Percentiles rank a stretch among this genome's conserved stretches.
Evolutionary conservation across 2,113 vertebrate species (phyloP).

Genomic region (Poicephalus gulielmi): DNA sequence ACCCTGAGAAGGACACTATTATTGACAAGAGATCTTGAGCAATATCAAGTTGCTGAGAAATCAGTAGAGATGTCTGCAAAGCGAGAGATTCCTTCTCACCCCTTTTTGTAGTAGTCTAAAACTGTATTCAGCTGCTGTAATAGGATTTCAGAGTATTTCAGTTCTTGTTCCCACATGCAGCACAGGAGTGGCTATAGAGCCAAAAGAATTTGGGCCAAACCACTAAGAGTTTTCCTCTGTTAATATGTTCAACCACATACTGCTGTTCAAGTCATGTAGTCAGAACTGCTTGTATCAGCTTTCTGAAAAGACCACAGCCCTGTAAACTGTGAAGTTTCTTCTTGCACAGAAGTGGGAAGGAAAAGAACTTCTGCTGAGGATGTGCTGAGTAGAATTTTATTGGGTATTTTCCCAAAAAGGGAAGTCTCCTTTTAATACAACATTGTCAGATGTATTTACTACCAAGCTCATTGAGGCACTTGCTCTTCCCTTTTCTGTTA

Average conservation of each 20-base stretch:
- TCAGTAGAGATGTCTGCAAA: not conserved
- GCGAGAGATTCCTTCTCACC: not conserved
- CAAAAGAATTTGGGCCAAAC: slow-evolving; percentile 28
- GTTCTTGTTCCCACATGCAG: not conserved
- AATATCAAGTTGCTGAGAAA: not conserved
- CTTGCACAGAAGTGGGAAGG: not conserved
- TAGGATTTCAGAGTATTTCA: not conserved
- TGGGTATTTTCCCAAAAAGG: not conserved
- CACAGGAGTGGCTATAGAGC: not conserved
- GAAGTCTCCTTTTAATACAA: slow-evolving; percentile 1
- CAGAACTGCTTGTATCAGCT: slow-evolving; percentile 23
- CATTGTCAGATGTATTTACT: not conserved
- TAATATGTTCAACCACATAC: not conserved
- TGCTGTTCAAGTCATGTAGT: not conserved
- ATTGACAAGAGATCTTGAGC: not conserved
- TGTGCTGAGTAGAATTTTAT: not conserved
- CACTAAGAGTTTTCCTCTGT: slow-evolving; percentile 14
- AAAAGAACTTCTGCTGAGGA: slow-evolving; percentile 23
- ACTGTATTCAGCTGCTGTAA: not conserved
- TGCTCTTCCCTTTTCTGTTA: not conserved
- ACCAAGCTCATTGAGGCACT: not conserved
- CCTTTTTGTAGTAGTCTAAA: not conserved
- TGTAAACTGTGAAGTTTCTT: not conserved
- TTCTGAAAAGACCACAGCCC: slow-evolving; percentile 9
- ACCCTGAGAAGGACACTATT: not conserved